Evolutionary conservation across 1,140 invertebrate genomes (phyloP).

Genomic region (Panulirus ornatus): DNA sequence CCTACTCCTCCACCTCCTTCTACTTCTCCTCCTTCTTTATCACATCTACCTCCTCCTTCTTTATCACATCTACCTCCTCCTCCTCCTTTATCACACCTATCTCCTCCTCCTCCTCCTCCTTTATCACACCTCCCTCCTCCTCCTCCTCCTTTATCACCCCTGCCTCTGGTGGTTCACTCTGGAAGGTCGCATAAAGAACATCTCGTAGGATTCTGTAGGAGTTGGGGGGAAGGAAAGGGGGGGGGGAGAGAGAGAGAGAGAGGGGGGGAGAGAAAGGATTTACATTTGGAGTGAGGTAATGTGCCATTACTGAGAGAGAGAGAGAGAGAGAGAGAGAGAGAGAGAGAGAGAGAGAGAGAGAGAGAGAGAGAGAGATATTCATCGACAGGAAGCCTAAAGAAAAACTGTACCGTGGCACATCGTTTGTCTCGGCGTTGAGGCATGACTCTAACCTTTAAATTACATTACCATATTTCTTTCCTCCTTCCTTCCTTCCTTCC

Average conservation of each 20-base stretch:
- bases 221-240: not conserved
- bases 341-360: conserved; percentile 2
- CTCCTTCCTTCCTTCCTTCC: too few species aligned
- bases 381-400: not conserved
- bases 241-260: too few species aligned
- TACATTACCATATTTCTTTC: too few species aligned
- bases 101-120: not conserved
- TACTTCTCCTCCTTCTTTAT: not conserved
- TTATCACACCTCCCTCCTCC: not conserved
- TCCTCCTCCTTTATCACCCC: not conserved
- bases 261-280: too few species aligned
- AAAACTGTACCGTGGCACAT: too few species aligned
- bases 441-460: too few species aligned
- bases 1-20: not conserved
- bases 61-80: not conserved
- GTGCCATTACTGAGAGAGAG: not conserved
- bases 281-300: not conserved
- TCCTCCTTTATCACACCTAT: not conserved
- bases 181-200: too few species aligned
- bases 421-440: too few species aligned
- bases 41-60: not conserved
- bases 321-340: conserved; percentile 18
- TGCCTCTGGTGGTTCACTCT: too few species aligned
- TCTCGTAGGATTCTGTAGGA: too few species aligned
- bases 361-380: not conserved